Percentiles rank a stretch among this genome's conserved stretches.
Conservation (phyloP, 2,888 invertebrate species). For the Heteropelma amictum region DNA sequence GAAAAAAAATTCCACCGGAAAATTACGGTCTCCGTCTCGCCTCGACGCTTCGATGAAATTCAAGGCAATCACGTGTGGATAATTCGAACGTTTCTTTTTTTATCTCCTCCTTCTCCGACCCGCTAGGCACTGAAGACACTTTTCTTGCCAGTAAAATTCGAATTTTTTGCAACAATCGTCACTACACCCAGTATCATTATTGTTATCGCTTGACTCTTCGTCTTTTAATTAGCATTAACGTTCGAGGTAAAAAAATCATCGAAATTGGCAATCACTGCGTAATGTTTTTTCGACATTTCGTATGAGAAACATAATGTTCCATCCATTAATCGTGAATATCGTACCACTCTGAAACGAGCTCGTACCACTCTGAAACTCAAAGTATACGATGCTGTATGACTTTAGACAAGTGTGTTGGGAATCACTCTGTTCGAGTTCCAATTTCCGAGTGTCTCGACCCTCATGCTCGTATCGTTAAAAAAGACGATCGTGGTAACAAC, state of each 20-base stretch:
- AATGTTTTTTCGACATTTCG: no score
- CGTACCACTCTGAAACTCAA: no score
- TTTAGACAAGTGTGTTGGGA: not conserved
- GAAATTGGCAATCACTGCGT: no score
- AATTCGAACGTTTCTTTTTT: slow-evolving; percentile 27
- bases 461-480: slow-evolving; percentile 6
- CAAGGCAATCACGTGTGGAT: slow-evolving; percentile 37
- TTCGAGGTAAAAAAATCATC: no score
- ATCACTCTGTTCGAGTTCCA: slow-evolving; percentile 28
- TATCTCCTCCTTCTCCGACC: not conserved
- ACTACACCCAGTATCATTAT: no score
- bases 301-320: no score
- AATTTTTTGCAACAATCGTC: no score
- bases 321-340: no score
- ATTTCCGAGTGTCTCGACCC: slow-evolving; percentile 31
- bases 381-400: not conserved
- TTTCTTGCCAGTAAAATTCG: not conserved
- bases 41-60: slow-evolving; percentile 30
- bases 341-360: no score
- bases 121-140: no score
- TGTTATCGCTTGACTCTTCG: no score
- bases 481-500: slow-evolving; percentile 35
- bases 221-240: no score
- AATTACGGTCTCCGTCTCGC: slow-evolving; percentile 9
- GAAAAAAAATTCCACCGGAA: slow-evolving; percentile 59